These are phyloP conservation scores for Diploscapter pachys DNA, from an alignment of 1,140 invertebrate genomes.

Conservation along the genomic window DNA sequence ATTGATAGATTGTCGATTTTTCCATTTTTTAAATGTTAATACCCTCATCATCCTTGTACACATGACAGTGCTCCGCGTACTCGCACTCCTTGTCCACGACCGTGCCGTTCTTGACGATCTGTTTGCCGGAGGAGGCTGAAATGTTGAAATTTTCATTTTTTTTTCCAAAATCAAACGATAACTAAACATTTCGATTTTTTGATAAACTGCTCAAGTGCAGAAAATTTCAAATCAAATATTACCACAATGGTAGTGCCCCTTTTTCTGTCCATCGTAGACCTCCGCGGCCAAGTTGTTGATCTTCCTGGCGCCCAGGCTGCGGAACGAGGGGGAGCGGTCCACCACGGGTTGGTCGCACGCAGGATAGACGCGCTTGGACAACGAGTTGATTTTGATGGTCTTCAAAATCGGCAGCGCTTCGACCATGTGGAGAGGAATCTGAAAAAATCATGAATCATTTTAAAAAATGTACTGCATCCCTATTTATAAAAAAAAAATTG, in stretches of 20 bases:
- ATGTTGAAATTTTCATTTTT: background rate
- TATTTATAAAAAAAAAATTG: no score
- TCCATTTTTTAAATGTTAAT: constrained; percentile 1
- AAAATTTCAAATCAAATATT: no score
- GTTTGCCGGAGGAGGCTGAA: background rate
- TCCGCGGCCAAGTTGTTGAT: background rate
- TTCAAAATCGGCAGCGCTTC: background rate
- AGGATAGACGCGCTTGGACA: constrained; percentile 5
- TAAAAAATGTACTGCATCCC: no score
- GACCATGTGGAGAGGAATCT: background rate
- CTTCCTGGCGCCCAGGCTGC: background rate
- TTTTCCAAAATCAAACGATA: background rate
- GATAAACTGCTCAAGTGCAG: no score
- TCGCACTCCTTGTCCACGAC: constrained; percentile 23
- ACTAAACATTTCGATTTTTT: background rate
- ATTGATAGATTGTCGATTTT: background rate
- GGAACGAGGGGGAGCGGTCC: background rate
- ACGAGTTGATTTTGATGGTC: background rate
- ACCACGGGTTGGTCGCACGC: background rate
- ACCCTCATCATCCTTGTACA: constrained; percentile 10
- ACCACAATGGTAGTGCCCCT: no score
- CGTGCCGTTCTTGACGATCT: constrained; percentile 24
- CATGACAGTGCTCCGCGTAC: constrained; percentile 1
- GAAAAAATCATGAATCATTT: background rate
- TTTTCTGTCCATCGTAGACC: no score